These are phyloP conservation scores for Neoscelio sp. DNA, from an alignment of 2,888 invertebrate species.

Conservation along the genomic window DNA sequence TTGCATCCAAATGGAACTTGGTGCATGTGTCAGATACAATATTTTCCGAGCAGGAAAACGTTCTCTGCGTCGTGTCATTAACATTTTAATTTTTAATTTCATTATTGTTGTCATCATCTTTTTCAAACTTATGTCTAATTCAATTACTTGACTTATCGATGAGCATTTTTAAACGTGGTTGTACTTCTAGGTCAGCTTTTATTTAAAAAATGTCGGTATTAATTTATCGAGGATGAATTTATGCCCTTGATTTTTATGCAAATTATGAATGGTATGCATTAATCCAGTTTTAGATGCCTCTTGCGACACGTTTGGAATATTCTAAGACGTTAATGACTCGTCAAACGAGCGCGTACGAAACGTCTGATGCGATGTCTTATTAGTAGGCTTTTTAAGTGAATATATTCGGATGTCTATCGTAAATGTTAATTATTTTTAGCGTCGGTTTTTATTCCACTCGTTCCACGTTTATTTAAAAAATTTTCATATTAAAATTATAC, in stretches of 20 bases:
- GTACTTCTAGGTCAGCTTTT: too few species aligned
- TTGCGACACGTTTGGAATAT: constrained; percentile 30
- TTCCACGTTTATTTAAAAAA: too few species aligned
- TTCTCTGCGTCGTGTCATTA: too few species aligned
- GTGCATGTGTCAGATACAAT: neutral
- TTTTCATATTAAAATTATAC: too few species aligned
- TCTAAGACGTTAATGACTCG: constrained; percentile 47
- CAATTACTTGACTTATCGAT: too few species aligned
- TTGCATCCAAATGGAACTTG: constrained; percentile 41
- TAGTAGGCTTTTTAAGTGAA: constrained; percentile 44
- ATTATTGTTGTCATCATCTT: too few species aligned
- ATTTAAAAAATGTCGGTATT: too few species aligned
- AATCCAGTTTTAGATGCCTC: constrained; percentile 15
- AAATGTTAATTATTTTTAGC: constrained; percentile 51
- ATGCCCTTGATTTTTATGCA: constrained; percentile 43
- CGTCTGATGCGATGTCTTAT: constrained; percentile 31
- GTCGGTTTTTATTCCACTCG: too few species aligned
- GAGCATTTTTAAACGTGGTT: too few species aligned
- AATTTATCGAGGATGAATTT: constrained; percentile 13
- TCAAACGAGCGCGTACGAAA: constrained; percentile 4
- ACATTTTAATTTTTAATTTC: too few species aligned
- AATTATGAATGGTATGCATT: constrained; percentile 17
- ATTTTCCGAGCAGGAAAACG: too few species aligned
- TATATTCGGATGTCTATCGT: constrained; percentile 25
- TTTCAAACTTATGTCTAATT: too few species aligned